Evolutionary conservation across 35 echinoderm and acorn worm genomes (phyloP).

Genomic region (Holothuria glaberrima): DNA sequence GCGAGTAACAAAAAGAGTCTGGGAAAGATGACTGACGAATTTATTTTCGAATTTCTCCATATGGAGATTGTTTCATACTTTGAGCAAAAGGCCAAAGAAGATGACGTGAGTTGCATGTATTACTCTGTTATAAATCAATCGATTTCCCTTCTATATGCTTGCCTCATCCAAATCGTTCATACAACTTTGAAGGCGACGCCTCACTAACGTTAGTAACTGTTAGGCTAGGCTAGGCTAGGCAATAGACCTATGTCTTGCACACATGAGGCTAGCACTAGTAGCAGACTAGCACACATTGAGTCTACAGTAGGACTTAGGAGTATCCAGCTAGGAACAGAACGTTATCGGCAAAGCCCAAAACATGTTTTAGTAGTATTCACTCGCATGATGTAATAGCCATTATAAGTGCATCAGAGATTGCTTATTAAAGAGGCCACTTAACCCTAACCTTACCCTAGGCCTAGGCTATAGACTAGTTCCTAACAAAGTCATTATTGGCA

Average conservation of each 20-base stretch:
- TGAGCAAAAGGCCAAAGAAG: constrained; percentile 59
- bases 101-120: constrained; percentile 48
- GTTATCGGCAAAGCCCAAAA: too few species aligned
- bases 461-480: too few species aligned
- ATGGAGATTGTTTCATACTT: constrained; percentile 84
- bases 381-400: too few species aligned
- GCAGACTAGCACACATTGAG: too few species aligned
- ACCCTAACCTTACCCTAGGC: too few species aligned
- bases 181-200: background rate
- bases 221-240: background rate
- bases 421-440: too few species aligned
- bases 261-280: too few species aligned
- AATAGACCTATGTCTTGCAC: background rate
- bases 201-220: background rate
- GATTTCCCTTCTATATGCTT: background rate
- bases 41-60: constrained; percentile 85
- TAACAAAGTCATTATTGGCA: too few species aligned
- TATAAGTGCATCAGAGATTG: too few species aligned
- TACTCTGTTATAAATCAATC: background rate
- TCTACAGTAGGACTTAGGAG: too few species aligned
- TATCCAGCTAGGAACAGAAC: too few species aligned
- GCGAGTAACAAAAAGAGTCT: background rate
- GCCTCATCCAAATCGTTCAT: background rate
- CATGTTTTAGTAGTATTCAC: too few species aligned
- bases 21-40: constrained; percentile 73